A percentile compares a stretch with the other conserved stretches of the same genome.
phyloP scores from a whole-genome alignment of 2,888 invertebrate genomes.

The Dryococelus australis region DNA sequence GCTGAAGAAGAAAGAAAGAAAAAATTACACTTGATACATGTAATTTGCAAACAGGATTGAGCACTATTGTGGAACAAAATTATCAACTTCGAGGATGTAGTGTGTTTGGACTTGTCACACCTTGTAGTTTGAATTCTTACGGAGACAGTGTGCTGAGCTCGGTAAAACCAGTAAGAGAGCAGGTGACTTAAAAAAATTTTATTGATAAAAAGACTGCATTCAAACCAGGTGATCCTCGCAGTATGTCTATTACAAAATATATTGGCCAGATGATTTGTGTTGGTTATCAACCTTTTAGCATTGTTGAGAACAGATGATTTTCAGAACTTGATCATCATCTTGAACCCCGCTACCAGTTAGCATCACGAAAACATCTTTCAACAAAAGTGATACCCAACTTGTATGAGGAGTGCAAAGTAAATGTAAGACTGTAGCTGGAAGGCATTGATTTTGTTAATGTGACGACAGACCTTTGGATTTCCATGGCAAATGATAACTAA shows the following conservation, averaged over 20 bases:
- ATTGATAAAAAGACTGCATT: not conserved
- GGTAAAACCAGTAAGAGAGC: not conserved
- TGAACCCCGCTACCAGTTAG: not conserved
- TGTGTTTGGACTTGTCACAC: not conserved
- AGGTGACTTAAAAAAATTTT: not conserved
- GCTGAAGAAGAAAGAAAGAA: not conserved
- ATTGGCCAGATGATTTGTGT: not conserved
- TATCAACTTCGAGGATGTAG: not conserved
- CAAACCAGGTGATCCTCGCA: not conserved
- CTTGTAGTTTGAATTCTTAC: not conserved
- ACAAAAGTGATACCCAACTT: not conserved
- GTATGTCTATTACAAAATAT: not conserved
- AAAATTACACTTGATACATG: not conserved
- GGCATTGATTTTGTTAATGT: not conserved
- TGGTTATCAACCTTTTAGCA: too few relatives aligned
- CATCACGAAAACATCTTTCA: not conserved
- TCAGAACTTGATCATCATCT: not conserved
- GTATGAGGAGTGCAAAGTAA: too few relatives aligned
- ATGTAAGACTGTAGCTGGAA: not conserved
- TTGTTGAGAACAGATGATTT: not conserved
- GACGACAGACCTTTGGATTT: not conserved
- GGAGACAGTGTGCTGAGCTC: not conserved
- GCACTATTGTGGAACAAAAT: not conserved
- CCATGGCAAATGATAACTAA: not conserved
- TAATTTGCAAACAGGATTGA: not conserved